phyloP scores from a whole-genome alignment of 2,888 invertebrate genomes.

The Machimus atricapillus region DNA sequence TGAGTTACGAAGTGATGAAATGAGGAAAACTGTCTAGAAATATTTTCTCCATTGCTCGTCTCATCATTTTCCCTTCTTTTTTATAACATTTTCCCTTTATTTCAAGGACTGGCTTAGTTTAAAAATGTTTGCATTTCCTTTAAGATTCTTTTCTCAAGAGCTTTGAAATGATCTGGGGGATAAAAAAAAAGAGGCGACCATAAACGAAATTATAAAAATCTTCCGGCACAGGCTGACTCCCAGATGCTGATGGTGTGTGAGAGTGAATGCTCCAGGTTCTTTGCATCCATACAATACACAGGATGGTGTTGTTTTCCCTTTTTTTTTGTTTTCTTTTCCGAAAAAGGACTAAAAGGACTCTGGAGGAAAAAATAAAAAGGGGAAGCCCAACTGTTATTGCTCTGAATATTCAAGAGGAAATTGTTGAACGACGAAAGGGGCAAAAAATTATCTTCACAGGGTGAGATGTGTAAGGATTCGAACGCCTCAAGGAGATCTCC shows the following conservation, averaged over 20 bases:
- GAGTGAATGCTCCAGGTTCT: not conserved
- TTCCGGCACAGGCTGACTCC: not conserved
- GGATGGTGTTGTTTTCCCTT: not conserved
- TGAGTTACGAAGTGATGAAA: not conserved
- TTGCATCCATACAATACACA: constrained; percentile 4
- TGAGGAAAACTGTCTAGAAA: not conserved
- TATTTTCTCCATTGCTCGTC: not conserved
- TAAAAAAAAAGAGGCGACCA: constrained; percentile 8
- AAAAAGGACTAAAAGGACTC: constrained; percentile 19
- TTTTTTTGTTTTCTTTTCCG: not conserved
- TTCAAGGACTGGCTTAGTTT: constrained; percentile 8
- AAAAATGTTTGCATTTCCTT: constrained; percentile 20
- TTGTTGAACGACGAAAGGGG: constrained; percentile 10
- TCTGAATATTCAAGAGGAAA: constrained; percentile 21
- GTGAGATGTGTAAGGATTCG: not conserved
- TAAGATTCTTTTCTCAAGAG: constrained; percentile 5
- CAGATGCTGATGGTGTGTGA: not conserved
- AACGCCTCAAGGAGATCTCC: not conserved
- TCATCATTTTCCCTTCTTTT: not conserved
- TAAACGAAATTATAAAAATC: constrained; percentile 27
- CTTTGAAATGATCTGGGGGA: not conserved
- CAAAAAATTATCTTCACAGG: not conserved
- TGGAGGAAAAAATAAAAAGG: not conserved
- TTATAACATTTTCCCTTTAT: not conserved
- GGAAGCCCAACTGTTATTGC: constrained; percentile 17